These are phyloP conservation scores for Somateria mollissima DNA, from an alignment of 2,797 vertebrate species.

Conservation along the genomic window DNA sequence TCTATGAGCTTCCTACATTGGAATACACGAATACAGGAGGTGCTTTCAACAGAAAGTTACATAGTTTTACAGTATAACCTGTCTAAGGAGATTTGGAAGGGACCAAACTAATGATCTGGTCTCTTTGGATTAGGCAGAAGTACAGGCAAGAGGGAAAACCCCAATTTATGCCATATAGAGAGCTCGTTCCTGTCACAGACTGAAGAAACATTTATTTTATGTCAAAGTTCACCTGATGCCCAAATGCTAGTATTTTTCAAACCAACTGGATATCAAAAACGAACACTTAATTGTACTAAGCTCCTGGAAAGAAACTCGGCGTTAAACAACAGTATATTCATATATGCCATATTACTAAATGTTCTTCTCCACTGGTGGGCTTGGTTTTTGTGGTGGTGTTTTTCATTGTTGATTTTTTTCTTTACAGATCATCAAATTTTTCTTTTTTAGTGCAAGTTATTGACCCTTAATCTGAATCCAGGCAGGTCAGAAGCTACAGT, in stretches of 20 bases:
- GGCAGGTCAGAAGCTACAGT: conserved; percentile 57
- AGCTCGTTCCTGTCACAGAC: conserved; percentile 44
- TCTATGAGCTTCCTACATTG: conserved; percentile 74
- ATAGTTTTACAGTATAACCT: conserved; percentile 77
- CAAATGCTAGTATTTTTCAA: conserved; percentile 54
- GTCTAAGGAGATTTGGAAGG: conserved; percentile 72
- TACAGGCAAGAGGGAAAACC: conserved; percentile 62
- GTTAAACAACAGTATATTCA: conserved; percentile 8
- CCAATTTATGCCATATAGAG: conserved; percentile 44
- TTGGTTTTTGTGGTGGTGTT: not conserved
- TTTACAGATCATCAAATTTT: conserved; percentile 30
- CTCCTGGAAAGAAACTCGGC: conserved; percentile 35
- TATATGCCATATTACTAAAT: not conserved
- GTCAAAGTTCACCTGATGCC: conserved; percentile 60
- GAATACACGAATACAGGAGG: conserved; percentile 73
- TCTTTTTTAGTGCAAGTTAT: conserved; percentile 45
- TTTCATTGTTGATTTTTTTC: not conserved
- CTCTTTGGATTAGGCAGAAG: conserved; percentile 76
- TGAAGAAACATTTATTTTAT: conserved; percentile 57
- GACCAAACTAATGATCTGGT: conserved; percentile 66
- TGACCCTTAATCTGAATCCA: conserved; percentile 35
- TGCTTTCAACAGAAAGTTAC: conserved; percentile 80
- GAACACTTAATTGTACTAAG: conserved; percentile 44
- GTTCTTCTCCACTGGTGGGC: not conserved
- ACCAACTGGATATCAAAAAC: conserved; percentile 28